These are phyloP conservation scores for Brachionus calyciflorus DNA, from an alignment of 1,140 invertebrate species.

Conservation along the genomic window DNA sequence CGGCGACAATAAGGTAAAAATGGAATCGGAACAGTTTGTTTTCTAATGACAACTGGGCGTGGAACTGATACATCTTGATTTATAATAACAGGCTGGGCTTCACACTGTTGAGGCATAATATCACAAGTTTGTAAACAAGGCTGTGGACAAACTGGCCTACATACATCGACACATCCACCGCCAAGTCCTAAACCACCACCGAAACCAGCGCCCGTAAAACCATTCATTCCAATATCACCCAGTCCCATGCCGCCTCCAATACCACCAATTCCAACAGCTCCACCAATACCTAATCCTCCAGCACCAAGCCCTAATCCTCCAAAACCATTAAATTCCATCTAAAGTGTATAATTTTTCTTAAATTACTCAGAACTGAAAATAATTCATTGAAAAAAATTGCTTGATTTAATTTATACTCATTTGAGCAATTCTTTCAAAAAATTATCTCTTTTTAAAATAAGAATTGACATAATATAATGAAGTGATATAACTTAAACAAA, in stretches of 20 bases:
- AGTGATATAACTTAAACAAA: too few relatives aligned
- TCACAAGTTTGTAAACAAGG: background rate
- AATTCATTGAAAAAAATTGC: too few relatives aligned
- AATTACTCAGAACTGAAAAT: too few relatives aligned
- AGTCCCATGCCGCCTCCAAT: background rate
- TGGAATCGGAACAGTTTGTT: background rate
- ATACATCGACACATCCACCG: too few relatives aligned
- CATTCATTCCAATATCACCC: background rate
- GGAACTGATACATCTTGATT: background rate
- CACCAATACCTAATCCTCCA: background rate
- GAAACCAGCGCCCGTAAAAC: background rate
- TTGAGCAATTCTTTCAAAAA: too few relatives aligned
- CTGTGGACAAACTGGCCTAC: too few relatives aligned
- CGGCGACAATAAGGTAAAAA: conserved; percentile 26
- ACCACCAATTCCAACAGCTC: background rate
- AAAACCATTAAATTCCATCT: too few relatives aligned
- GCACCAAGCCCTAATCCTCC: background rate
- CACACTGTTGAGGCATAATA: conserved; percentile 4
- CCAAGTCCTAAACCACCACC: background rate
- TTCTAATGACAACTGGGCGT: background rate
- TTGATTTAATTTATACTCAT: too few relatives aligned
- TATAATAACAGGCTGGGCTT: background rate
- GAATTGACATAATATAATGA: too few relatives aligned
- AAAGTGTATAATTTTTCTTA: too few relatives aligned
- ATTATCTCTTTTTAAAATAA: too few relatives aligned